Evolutionary conservation across 2,113 vertebrate genomes (phyloP).

Genomic region (Phalacrocorax pelagicus): DNA sequence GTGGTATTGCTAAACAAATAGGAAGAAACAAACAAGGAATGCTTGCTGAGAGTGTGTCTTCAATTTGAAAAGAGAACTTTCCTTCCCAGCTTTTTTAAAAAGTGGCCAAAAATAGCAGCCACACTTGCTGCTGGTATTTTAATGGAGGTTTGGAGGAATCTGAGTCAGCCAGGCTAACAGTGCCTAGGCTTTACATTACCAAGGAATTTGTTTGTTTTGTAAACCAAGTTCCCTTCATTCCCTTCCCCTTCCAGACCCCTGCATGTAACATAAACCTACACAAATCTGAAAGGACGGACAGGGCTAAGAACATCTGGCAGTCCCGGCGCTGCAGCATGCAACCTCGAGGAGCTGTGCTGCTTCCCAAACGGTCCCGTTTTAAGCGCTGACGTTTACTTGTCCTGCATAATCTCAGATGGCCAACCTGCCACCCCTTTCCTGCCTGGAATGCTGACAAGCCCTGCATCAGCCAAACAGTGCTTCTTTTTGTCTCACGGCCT

Average conservation of each 20-base stretch:
- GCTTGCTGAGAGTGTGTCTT: conserved; percentile 7
- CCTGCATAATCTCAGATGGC: conserved; percentile 35
- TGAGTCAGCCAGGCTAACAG: conserved; percentile 68
- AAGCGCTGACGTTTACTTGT: background rate
- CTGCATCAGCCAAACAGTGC: rapidly evolving
- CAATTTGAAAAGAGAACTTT: background rate
- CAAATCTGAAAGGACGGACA: background rate
- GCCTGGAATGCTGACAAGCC: background rate
- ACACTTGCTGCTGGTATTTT: conserved; percentile 78
- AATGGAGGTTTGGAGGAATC: conserved; percentile 78
- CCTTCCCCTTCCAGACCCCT: background rate
- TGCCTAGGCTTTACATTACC: conserved; percentile 73
- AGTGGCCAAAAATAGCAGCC: conserved; percentile 54
- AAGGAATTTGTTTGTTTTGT: conserved; percentile 78
- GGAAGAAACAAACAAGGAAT: background rate
- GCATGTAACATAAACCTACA: conserved; percentile 35
- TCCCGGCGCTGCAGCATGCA: background rate
- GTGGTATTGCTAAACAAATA: background rate
- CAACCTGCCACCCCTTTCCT: conserved; percentile 21
- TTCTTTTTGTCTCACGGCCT: background rate
- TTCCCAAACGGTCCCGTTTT: background rate
- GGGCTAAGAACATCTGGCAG: conserved; percentile 23
- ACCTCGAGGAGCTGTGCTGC: background rate
- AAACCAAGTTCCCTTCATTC: conserved; percentile 69
- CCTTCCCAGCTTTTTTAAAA: conserved; percentile 26